These are phyloP conservation scores for Sitobion miscanthi DNA, from an alignment of 1,140 invertebrate genomes.

Conservation along the genomic window DNA sequence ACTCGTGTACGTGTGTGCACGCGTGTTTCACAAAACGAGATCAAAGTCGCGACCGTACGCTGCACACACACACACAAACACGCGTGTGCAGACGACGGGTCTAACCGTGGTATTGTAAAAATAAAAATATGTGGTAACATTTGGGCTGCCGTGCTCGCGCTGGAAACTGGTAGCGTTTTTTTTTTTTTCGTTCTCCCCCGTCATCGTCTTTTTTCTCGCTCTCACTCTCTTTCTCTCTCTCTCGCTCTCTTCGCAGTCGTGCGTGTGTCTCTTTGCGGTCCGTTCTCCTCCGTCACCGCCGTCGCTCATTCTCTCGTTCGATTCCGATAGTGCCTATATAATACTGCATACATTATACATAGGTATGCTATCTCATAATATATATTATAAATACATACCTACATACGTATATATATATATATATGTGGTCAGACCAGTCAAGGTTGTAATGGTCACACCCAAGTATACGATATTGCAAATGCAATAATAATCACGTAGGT, in stretches of 20 bases:
- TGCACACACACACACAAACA: no score
- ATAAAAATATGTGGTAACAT: constrained; percentile 26
- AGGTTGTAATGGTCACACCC: constrained; percentile 54
- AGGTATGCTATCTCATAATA: no score
- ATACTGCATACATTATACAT: no score
- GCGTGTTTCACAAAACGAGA: constrained; percentile 33
- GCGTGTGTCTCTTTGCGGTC: not conserved
- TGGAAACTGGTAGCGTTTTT: constrained; percentile 25
- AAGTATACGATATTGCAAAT: constrained; percentile 34
- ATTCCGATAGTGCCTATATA: not conserved
- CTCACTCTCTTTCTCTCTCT: not conserved
- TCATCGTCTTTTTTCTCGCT: not conserved
- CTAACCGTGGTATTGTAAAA: not conserved
- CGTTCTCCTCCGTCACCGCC: not conserved
- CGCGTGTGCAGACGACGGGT: not conserved
- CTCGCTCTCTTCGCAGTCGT: not conserved
- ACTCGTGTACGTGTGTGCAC: not conserved
- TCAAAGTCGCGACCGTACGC: not conserved
- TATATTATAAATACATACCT: not conserved
- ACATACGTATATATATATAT: not conserved
- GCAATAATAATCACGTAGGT: constrained; percentile 18
- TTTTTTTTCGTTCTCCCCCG: not conserved
- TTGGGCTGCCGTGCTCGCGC: not conserved
- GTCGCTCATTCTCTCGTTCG: not conserved
- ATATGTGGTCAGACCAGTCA: constrained; percentile 34